A percentile compares a stretch with the other conserved stretches of the same genome.
phyloP scores from a whole-genome alignment of 2,797 vertebrate genomes.

The Cyclura pinguis region DNA sequence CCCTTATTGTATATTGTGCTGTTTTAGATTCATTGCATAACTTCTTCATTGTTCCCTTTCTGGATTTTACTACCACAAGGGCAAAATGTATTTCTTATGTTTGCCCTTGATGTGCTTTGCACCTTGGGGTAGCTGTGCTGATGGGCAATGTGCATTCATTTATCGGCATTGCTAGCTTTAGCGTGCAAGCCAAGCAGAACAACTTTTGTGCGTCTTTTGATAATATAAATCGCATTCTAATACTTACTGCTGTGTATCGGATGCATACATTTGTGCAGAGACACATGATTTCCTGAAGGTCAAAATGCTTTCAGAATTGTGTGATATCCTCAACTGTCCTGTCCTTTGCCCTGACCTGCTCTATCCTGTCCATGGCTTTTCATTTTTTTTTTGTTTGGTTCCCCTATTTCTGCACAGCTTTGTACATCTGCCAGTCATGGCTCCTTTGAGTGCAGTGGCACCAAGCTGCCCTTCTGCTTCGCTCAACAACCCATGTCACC shows the following conservation, averaged over 20 bases:
- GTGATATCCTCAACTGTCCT: not conserved
- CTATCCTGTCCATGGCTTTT: not conserved
- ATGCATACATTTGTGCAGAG: not conserved
- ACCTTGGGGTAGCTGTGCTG: not conserved
- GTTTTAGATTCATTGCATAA: constrained; percentile 13
- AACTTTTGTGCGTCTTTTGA: not conserved
- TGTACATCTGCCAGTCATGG: not conserved
- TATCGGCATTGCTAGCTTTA: not conserved
- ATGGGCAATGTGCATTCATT: not conserved
- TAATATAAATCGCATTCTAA: not conserved
- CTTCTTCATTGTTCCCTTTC: constrained; percentile 37
- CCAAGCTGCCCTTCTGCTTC: not conserved
- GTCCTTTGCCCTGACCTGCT: not conserved
- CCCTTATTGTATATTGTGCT: constrained; percentile 20
- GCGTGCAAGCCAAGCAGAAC: not conserved
- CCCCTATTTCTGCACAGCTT: not conserved
- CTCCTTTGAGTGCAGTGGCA: too few relatives aligned
- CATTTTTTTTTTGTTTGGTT: too few relatives aligned
- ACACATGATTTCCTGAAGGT: not conserved
- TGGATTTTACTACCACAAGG: constrained; percentile 43
- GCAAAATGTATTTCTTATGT: not conserved
- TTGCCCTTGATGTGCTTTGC: not conserved
- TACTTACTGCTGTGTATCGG: not conserved
- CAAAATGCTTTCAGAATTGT: not conserved
- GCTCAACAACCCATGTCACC: not conserved